Evolutionary conservation across 2,888 invertebrate species (phyloP).

Genomic region (Tricholauxania praeusta): DNA sequence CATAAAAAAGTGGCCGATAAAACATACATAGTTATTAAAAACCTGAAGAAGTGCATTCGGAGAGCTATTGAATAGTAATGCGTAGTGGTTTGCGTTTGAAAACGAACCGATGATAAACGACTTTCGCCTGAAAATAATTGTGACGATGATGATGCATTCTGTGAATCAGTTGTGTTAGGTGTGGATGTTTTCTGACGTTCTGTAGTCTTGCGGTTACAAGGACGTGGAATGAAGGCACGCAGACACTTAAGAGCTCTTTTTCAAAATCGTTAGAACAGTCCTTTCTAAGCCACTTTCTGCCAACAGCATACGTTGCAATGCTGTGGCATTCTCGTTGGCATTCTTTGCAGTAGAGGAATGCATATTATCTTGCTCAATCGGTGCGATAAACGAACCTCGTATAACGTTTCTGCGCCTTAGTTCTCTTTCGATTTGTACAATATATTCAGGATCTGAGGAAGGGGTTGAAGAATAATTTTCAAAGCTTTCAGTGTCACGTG

Average conservation of each 20-base stretch:
- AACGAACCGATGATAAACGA: constrained; percentile 62
- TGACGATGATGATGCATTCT: constrained; percentile 37
- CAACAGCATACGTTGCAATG: constrained; percentile 27
- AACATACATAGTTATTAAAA: too few relatives aligned
- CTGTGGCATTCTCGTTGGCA: constrained; percentile 37
- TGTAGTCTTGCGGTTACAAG: constrained; percentile 39
- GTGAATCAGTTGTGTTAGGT: constrained; percentile 55
- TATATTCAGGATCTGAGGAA: constrained; percentile 51
- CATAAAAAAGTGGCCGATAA: too few relatives aligned
- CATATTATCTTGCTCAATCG: constrained; percentile 42
- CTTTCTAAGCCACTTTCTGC: constrained; percentile 56
- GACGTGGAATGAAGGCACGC: constrained; percentile 73
- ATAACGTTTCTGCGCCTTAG: constrained; percentile 71
- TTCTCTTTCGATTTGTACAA: constrained; percentile 65
- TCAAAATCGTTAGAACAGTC: constrained; percentile 70
- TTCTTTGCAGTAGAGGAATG: constrained; percentile 55
- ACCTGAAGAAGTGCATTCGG: too few relatives aligned
- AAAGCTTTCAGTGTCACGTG: constrained; percentile 52
- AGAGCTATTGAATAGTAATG: neutral
- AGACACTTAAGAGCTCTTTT: constrained; percentile 74
- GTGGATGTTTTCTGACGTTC: constrained; percentile 66
- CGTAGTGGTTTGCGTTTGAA: constrained; percentile 24
- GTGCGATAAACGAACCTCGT: constrained; percentile 67
- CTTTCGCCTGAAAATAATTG: constrained; percentile 65
- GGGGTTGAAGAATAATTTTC: constrained; percentile 43